These are phyloP conservation scores for Cossypha heuglini DNA, from an alignment of 2,797 vertebrate genomes.

Conservation along the genomic window DNA sequence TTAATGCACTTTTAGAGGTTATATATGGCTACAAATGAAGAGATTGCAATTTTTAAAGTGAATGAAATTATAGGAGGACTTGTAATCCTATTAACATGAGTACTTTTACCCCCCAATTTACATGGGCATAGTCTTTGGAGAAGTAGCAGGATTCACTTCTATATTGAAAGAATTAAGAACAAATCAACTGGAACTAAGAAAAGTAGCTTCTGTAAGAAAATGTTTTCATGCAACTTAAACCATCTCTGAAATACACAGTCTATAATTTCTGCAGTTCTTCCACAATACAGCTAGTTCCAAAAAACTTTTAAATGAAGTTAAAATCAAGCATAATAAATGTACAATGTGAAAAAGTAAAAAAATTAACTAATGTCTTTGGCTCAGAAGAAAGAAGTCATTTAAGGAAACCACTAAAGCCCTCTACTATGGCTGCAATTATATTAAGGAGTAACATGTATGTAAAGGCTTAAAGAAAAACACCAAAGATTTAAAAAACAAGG, in stretches of 20 bases:
- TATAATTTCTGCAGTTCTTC: not conserved
- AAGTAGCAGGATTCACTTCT: not conserved
- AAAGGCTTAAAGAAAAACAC: not conserved
- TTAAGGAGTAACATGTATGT: rapidly evolving
- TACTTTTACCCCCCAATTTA: not conserved
- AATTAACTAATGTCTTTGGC: not conserved
- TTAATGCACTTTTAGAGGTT: not conserved
- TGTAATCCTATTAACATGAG: not conserved
- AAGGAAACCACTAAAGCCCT: not conserved
- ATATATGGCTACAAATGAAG: not conserved
- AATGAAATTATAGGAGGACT: not conserved
- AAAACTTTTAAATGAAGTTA: not conserved
- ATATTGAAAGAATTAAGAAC: not conserved
- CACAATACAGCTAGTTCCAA: not conserved
- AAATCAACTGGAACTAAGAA: not conserved
- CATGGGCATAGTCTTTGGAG: not conserved
- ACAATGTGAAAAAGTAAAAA: not conserved
- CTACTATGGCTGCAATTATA: not conserved
- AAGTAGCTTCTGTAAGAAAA: not conserved
- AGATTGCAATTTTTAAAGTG: not conserved
- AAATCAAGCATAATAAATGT: not conserved
- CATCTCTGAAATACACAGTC: not conserved
- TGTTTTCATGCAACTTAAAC: not conserved
- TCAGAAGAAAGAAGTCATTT: not conserved
- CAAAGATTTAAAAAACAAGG: not conserved